These are phyloP conservation scores for Mesitornis unicolor DNA, from an alignment of 2,113 vertebrate species.

Conservation along the genomic window DNA sequence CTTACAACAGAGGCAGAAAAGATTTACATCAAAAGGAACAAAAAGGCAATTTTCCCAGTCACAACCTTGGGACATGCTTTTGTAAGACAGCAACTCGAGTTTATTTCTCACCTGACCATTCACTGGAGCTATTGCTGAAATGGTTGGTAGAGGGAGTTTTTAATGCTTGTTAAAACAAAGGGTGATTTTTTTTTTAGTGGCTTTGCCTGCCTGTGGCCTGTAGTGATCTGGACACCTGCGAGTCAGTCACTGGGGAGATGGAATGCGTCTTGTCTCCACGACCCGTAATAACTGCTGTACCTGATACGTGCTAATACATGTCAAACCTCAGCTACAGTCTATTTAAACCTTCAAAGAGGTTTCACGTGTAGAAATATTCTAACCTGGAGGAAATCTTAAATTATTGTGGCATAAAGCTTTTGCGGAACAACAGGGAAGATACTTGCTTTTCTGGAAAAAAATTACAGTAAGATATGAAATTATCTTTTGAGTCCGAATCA, in stretches of 20 bases:
- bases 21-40: not conserved
- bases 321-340: conserved; percentile 38
- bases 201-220: not conserved
- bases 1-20: not conserved
- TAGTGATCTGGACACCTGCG: conserved; percentile 30
- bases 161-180: not conserved
- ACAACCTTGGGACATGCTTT: not conserved
- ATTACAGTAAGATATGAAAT: not conserved
- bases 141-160: not conserved
- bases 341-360: conserved; percentile 56
- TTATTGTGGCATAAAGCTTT: conserved; percentile 36
- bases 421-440: not conserved
- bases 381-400: conserved; percentile 64
- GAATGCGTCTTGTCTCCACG: conserved; percentile 49
- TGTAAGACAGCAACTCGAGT: not conserved
- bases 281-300: not conserved
- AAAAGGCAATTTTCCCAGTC: not conserved
- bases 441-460: not conserved
- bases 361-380: conserved; percentile 44
- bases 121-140: not conserved
- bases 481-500: not conserved
- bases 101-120: not conserved
- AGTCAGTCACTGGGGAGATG: not conserved
- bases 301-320: conserved; percentile 50
- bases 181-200: not conserved